Conservation (phyloP, 2,888 invertebrate genomes). For the Augochlorella aurata region DNA sequence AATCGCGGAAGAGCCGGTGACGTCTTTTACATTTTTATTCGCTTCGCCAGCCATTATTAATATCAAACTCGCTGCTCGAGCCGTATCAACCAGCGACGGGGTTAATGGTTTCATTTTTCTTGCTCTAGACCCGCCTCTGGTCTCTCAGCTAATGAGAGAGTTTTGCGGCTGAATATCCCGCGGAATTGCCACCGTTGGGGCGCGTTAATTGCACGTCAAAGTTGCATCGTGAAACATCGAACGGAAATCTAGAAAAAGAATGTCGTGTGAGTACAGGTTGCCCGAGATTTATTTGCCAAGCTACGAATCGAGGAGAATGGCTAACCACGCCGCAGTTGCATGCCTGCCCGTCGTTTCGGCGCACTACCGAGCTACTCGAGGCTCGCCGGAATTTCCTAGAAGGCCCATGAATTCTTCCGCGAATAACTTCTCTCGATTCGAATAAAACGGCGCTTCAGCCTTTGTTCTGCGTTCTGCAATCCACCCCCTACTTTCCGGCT, state of each 20-base stretch:
- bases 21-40: not conserved
- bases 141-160: not conserved
- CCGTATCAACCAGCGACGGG: not conserved
- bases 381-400: no score
- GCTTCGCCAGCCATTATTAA: not conserved
- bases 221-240: not conserved
- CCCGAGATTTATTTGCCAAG: not conserved
- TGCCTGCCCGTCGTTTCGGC: constrained; percentile 1
- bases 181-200: not conserved
- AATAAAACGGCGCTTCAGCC: no score
- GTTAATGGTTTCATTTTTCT: not conserved
- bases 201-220: not conserved
- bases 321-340: not conserved
- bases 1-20: not conserved
- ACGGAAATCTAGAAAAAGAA: not conserved
- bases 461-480: no score
- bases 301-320: not conserved
- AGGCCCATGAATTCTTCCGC: no score
- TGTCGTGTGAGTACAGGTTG: not conserved
- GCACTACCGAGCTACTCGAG: not conserved
- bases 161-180: not conserved
- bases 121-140: not conserved
- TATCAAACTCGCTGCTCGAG: not conserved
- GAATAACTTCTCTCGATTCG: no score
- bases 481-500: no score